phyloP scores from a whole-genome alignment of 2,888 invertebrate genomes.

The Scelioninae gen. 2 region DNA sequence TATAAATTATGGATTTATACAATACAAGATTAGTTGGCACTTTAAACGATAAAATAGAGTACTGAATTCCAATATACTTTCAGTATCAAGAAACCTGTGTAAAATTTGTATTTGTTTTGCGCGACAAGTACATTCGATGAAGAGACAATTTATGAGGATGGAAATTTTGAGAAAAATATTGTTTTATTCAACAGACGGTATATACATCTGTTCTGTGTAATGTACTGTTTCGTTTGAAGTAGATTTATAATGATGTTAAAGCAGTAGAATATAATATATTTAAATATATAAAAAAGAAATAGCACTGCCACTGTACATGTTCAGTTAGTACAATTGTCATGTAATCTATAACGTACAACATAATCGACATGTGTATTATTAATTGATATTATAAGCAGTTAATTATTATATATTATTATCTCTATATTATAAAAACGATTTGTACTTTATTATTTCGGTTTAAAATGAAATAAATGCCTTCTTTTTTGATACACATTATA shows the following conservation, averaged over 20 bases:
- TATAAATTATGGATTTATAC: no score
- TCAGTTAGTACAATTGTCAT: slow-evolving; percentile 75
- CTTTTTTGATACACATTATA: slow-evolving; percentile 68
- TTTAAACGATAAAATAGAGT: no score
- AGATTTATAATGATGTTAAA: slow-evolving; percentile 60
- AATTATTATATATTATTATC: slow-evolving; percentile 73
- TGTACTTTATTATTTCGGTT: slow-evolving; percentile 75
- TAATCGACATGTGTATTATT: slow-evolving; percentile 68
- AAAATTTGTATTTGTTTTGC: slow-evolving; percentile 4
- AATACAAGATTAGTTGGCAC: no score
- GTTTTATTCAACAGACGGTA: slow-evolving; percentile 44
- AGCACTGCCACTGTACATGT: slow-evolving; percentile 75
- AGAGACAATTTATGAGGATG: background rate
- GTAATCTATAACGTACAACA: slow-evolving; percentile 67
- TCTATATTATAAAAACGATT: slow-evolving; percentile 75
- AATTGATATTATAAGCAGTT: slow-evolving; percentile 74
- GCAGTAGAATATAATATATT: slow-evolving; percentile 65
- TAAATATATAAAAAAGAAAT: slow-evolving; percentile 66
- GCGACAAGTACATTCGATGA: background rate
- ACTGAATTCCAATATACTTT: no score
- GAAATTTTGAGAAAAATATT: slow-evolving; percentile 56
- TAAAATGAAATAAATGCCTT: slow-evolving; percentile 74
- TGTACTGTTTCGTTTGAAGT: slow-evolving; percentile 59
- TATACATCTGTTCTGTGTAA: slow-evolving; percentile 52
- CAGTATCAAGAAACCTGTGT: slow-evolving; percentile 6